Conservation (phyloP, 2,113 vertebrate genomes). For the Pionites leucogaster region DNA sequence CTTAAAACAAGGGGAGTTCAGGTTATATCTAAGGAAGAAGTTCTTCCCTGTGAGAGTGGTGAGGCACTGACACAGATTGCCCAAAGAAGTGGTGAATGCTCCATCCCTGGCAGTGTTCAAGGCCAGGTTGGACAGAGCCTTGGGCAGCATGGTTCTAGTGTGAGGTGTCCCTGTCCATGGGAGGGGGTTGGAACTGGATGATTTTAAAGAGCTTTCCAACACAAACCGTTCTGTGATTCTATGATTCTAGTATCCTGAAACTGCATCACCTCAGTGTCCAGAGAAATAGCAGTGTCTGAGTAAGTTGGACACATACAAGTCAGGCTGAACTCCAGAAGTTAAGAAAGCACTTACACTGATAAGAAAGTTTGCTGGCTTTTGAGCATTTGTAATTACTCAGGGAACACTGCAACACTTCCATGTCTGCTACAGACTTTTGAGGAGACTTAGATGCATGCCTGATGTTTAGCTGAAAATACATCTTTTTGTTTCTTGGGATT, state of each 20-base stretch:
- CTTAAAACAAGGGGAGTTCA: background rate
- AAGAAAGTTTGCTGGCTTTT: background rate
- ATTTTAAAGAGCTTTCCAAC: background rate
- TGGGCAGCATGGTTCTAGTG: rapidly evolving
- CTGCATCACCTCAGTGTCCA: background rate
- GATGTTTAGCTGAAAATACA: background rate
- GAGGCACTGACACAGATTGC: background rate
- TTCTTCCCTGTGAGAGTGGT: background rate
- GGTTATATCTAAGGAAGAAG: background rate
- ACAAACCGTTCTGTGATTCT: background rate
- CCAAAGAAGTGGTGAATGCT: background rate
- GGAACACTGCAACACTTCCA: background rate
- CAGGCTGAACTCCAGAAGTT: background rate
- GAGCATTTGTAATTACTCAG: background rate
- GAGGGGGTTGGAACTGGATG: background rate
- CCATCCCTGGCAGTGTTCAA: background rate
- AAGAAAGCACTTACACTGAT: background rate
- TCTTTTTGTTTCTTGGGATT: background rate
- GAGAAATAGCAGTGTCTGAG: background rate
- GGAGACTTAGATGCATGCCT: background rate
- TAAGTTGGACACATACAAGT: background rate
- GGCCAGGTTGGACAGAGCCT: background rate
- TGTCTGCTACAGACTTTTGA: background rate
- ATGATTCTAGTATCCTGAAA: background rate
- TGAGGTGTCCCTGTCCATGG: background rate